Percentiles rank a stretch among this genome's conserved stretches.
These are phyloP conservation scores for Volucella inflata DNA, from an alignment of 2,888 invertebrate species.

Conservation along the genomic window DNA sequence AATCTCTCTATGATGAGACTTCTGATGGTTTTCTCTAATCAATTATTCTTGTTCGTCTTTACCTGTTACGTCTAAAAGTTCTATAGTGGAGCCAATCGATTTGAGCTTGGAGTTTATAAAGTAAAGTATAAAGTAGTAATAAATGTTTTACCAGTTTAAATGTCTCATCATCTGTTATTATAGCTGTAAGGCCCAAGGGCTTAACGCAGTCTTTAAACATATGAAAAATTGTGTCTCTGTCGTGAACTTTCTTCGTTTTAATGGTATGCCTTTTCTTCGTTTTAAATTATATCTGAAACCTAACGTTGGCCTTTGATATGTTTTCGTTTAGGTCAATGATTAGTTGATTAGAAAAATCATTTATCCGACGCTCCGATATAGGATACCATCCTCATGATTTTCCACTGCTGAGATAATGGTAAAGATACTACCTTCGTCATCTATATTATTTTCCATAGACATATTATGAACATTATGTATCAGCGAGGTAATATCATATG, in stretches of 20 bases:
- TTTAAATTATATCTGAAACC: slow-evolving; percentile 57
- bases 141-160: slow-evolving; percentile 68
- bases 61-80: slow-evolving; percentile 4
- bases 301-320: not conserved
- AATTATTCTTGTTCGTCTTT: slow-evolving; percentile 39
- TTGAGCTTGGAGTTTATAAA: slow-evolving; percentile 20
- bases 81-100: slow-evolving; percentile 10
- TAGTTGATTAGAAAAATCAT: slow-evolving; percentile 75
- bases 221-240: slow-evolving; percentile 43
- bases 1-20: slow-evolving; percentile 44
- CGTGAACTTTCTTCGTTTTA: slow-evolving; percentile 53
- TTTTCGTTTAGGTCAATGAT: slow-evolving; percentile 34
- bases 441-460: not conserved
- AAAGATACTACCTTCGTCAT: slow-evolving; percentile 12
- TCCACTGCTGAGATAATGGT: slow-evolving; percentile 41
- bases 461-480: not conserved
- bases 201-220: slow-evolving; percentile 65
- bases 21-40: slow-evolving; percentile 23
- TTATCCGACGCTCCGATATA: slow-evolving; percentile 76
- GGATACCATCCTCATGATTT: slow-evolving; percentile 44
- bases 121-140: slow-evolving; percentile 59
- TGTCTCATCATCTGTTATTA: slow-evolving; percentile 69
- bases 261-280: slow-evolving; percentile 67
- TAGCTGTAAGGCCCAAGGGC: slow-evolving; percentile 69
- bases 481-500: not conserved